Evolutionary conservation across 1,140 invertebrate species (phyloP).

Genomic region (Cotesia vestalis): DNA sequence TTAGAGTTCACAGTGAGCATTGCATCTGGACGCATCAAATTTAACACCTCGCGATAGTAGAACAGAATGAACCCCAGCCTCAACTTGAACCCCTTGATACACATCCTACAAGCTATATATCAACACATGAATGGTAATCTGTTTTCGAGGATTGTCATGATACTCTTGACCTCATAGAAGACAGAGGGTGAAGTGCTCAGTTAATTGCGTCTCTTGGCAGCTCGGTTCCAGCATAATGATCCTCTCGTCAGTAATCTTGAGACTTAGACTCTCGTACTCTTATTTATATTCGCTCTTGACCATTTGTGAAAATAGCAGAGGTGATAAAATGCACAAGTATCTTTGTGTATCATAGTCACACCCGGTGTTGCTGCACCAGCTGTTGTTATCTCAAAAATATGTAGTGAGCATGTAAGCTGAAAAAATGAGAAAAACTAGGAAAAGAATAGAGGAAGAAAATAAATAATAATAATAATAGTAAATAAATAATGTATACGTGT

Average conservation of each 20-base stretch:
- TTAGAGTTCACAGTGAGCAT: not conserved
- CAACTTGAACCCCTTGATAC: too few species aligned
- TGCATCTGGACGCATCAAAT: not conserved
- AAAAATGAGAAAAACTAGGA: not conserved
- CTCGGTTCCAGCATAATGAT: conserved; percentile 21
- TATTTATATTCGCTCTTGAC: not conserved
- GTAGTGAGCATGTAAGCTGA: not conserved
- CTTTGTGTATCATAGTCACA: too few species aligned
- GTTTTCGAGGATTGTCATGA: conserved; percentile 19
- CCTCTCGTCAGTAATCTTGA: not conserved
- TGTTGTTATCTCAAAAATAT: too few species aligned
- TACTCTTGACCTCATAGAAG: conserved; percentile 1
- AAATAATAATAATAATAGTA: conserved; percentile 9
- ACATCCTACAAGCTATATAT: not conserved
- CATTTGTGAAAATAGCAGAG: too few species aligned
- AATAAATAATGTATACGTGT: conserved; percentile 8
- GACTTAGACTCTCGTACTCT: not conserved
- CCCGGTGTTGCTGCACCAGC: too few species aligned
- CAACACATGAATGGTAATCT: conserved; percentile 12
- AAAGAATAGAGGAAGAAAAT: not conserved
- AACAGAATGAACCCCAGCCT: too few species aligned
- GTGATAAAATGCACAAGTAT: conserved; percentile 9
- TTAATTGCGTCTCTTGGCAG: conserved; percentile 26
- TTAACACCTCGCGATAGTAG: too few species aligned
- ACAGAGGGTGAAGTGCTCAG: conserved; percentile 12